Percentiles rank a stretch among this genome's conserved stretches.
These are phyloP conservation scores for Lepidochrysops patricia DNA, from an alignment of 2,888 invertebrate genomes.

Conservation along the genomic window DNA sequence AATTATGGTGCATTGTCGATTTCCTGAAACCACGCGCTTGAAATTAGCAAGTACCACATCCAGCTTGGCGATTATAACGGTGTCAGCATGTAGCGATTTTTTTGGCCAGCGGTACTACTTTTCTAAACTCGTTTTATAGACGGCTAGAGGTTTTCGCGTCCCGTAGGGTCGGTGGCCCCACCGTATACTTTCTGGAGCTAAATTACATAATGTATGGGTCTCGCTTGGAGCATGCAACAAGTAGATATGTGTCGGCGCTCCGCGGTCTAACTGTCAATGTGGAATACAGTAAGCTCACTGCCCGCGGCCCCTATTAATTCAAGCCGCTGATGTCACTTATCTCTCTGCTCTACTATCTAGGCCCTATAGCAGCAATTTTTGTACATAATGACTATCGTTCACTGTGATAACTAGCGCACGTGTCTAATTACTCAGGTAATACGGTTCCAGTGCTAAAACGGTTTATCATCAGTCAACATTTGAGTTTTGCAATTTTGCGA, in stretches of 20 bases:
- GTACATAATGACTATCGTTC: conserved; percentile 57
- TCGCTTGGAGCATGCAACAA: conserved; percentile 72
- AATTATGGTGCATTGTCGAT: conserved; percentile 64
- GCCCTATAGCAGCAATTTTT: conserved; percentile 73
- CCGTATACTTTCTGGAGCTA: conserved; percentile 66
- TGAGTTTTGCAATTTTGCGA: conserved; percentile 23
- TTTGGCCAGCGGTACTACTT: conserved; percentile 75
- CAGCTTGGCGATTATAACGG: conserved; percentile 75
- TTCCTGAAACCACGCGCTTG: conserved; percentile 57
- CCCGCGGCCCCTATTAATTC: conserved; percentile 74
- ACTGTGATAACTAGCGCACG: conserved; percentile 61
- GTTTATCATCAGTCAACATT: conserved; percentile 34
- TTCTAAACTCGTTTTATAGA: conserved; percentile 75
- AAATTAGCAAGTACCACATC: conserved; percentile 71
- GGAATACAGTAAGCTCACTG: conserved; percentile 73
- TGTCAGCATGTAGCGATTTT: conserved; percentile 76
- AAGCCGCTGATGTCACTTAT: conserved; percentile 74
- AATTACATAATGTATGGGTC: conserved; percentile 74
- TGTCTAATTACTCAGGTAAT: conserved; percentile 53
- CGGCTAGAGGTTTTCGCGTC: conserved; percentile 74
- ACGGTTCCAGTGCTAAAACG: conserved; percentile 40
- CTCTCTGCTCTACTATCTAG: conserved; percentile 71
- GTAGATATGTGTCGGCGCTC: conserved; percentile 72
- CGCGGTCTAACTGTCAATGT: conserved; percentile 71
- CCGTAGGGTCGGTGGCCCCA: conserved; percentile 73